phyloP scores from a whole-genome alignment of 2,113 vertebrate genomes.

The Macquaria ambigua region DNA sequence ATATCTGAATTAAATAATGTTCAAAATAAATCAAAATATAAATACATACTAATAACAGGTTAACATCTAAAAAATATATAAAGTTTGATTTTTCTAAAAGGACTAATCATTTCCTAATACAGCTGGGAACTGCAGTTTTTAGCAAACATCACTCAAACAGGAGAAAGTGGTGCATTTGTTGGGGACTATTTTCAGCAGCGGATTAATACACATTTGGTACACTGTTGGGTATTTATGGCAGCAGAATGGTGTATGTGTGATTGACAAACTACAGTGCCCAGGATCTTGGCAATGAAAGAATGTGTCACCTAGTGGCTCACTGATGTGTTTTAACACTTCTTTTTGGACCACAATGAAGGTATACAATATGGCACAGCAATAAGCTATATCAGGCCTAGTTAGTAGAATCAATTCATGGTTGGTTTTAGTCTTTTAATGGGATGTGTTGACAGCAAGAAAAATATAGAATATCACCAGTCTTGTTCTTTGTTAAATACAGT shows the following conservation, averaged over 20 bases:
- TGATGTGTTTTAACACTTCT: not conserved
- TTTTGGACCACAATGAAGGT: not conserved
- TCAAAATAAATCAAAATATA: not conserved
- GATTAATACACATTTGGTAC: not conserved
- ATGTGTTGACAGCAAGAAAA: not conserved
- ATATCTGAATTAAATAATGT: not conserved
- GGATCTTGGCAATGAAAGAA: not conserved
- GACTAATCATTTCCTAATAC: not conserved
- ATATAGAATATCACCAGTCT: not conserved
- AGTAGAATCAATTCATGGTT: not conserved
- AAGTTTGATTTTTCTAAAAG: not conserved
- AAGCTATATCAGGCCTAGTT: not conserved
- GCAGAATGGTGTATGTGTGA: not conserved
- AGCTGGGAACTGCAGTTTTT: not conserved
- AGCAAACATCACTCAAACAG: not conserved
- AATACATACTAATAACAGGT: not conserved
- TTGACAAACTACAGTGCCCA: not conserved
- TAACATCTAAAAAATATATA: not conserved
- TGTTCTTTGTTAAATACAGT: not conserved
- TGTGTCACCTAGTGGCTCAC: not conserved
- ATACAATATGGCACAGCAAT: no score
- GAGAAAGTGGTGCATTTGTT: not conserved
- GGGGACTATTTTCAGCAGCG: not conserved
- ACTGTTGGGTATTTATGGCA: not conserved
- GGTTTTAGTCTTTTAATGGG: not conserved